Percentiles rank a stretch among this genome's conserved stretches.
Conservation (phyloP, 2,113 vertebrate species). For the Brachionichthys hirsutus region DNA sequence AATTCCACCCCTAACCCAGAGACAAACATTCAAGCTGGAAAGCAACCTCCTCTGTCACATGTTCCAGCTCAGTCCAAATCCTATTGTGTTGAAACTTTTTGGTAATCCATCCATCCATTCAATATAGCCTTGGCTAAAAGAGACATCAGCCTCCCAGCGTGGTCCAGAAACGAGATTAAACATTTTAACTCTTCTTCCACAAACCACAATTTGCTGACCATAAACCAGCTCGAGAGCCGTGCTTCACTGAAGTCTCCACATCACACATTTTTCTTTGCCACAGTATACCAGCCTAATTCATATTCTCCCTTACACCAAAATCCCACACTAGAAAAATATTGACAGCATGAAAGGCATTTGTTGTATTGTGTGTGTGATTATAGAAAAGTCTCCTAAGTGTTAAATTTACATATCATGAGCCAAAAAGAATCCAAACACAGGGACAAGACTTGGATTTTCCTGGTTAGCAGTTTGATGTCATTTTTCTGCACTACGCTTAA, state of each 20-base stretch:
- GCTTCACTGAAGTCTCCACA: constrained; percentile 39
- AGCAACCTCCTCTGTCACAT: constrained; percentile 19
- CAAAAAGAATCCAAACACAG: constrained; percentile 1
- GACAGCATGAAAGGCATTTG: constrained; percentile 30
- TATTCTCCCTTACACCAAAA: constrained; percentile 15
- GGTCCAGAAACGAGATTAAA: background rate
- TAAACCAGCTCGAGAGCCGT: constrained; percentile 35
- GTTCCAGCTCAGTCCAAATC: constrained; percentile 26
- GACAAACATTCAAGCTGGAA: constrained; percentile 23
- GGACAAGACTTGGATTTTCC: background rate
- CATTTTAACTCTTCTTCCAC: constrained; percentile 9
- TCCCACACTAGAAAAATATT: constrained; percentile 32
- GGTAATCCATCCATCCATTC: constrained; percentile 44
- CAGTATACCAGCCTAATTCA: constrained; percentile 18
- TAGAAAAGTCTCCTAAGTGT: no score
- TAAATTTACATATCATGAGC: constrained; percentile 3
- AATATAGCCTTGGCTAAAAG: constrained; percentile 17
- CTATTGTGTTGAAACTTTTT: constrained; percentile 44
- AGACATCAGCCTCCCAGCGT: constrained; percentile 19
- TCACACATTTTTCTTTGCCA: constrained; percentile 28
- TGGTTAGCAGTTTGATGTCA: background rate
- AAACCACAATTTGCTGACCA: constrained; percentile 41
- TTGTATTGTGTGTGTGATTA: constrained; percentile 13
- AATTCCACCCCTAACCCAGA: constrained; percentile 11
- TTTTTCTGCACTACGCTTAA: constrained; percentile 6